phyloP scores from a whole-genome alignment of 2,113 vertebrate species.

The Puffinus mauretanicus region DNA sequence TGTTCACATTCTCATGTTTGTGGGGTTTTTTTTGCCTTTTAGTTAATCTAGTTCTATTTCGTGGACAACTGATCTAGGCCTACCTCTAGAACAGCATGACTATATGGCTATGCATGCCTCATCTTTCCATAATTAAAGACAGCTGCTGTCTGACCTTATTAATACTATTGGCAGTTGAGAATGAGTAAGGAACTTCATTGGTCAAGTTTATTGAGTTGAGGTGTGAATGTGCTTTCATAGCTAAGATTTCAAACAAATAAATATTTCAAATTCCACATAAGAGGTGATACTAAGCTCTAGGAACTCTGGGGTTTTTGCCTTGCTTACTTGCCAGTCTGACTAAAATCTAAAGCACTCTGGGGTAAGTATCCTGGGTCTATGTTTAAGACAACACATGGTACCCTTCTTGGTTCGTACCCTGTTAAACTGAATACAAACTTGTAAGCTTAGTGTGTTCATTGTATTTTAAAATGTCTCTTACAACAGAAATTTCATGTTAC shows the following conservation, averaged over 20 bases:
- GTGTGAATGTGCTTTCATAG: background rate
- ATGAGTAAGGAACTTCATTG: background rate
- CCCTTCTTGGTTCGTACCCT: background rate
- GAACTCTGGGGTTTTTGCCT: background rate
- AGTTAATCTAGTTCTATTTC: background rate
- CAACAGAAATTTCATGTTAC: background rate
- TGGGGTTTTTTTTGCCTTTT: background rate
- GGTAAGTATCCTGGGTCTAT: background rate
- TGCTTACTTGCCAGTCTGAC: background rate
- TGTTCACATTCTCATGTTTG: background rate
- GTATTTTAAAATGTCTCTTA: background rate
- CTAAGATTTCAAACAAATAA: background rate
- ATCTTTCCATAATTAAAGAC: background rate
- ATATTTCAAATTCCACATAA: background rate
- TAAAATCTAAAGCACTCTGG: background rate
- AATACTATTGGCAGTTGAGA: background rate
- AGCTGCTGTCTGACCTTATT: background rate
- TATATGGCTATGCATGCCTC: background rate
- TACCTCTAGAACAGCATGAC: background rate
- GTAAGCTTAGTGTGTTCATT: background rate
- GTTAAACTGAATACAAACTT: background rate
- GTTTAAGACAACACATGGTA: background rate
- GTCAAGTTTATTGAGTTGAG: background rate
- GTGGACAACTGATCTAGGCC: background rate
- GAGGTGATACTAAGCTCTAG: background rate